Evolutionary conservation across 2,797 vertebrate species (phyloP).

Genomic region (Danio choprae): DNA sequence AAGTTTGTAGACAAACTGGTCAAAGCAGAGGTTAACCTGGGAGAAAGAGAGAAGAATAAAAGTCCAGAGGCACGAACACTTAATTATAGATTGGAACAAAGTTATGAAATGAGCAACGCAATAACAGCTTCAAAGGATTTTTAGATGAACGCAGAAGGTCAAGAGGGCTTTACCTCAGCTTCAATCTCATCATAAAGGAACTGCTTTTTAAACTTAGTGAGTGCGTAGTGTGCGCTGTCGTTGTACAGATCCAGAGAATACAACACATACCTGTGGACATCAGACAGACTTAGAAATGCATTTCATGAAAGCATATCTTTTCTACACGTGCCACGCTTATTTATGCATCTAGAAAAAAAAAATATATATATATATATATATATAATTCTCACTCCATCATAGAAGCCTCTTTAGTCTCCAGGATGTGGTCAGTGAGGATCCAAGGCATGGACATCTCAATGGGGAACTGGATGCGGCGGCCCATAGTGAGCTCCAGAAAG

Average conservation of each 20-base stretch:
- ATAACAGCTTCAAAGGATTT: background rate
- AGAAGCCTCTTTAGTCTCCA: slow-evolving; percentile 95
- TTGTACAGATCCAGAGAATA: slow-evolving; percentile 98
- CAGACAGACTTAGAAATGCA: slow-evolving; percentile 11
- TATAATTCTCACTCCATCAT: slow-evolving; percentile 99
- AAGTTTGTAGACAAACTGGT: slow-evolving; percentile 98
- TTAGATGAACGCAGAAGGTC: background rate
- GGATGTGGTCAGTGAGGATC: slow-evolving; percentile 97
- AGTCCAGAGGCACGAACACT: background rate
- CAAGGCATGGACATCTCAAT: slow-evolving; percentile 99
- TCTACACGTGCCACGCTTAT: background rate
- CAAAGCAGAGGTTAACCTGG: slow-evolving; percentile 97
- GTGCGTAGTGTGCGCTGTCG: slow-evolving; percentile 96
- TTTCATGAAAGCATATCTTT: background rate
- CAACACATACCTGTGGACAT: slow-evolving; percentile 89
- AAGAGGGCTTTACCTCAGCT: slow-evolving; percentile 85
- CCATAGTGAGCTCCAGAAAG: slow-evolving; percentile 97
- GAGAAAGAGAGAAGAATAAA: slow-evolving; percentile 8
- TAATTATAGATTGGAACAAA: background rate
- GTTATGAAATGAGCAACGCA: background rate
- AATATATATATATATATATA: too few species aligned
- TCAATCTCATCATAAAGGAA: slow-evolving; percentile 99
- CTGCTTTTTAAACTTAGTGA: slow-evolving; percentile 98
- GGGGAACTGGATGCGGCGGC: slow-evolving; percentile 96
- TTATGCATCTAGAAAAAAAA: background rate